Evolutionary conservation across 2,797 vertebrate genomes (phyloP), one percentile per base, ranked within the genome.

Genomic region (Gymnopithys bicolor): DNA sequence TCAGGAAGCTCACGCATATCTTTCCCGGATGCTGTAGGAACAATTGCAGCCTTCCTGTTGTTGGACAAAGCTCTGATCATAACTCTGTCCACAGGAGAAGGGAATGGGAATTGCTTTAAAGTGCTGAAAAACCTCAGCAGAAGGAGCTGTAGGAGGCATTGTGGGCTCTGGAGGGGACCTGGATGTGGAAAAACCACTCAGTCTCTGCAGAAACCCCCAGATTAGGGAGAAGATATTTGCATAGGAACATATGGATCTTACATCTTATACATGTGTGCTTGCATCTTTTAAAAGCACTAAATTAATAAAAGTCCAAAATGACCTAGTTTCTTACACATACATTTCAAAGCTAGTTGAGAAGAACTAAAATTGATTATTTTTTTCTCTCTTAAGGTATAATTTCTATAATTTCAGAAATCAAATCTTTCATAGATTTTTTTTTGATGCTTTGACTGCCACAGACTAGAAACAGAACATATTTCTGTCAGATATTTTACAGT

Each of bases 31-130:
- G 37, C 71, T 89, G 87, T 86, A 86, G 58, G 91, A 94, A 95
- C 93, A 96, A 92, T 94, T 68, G 35, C 74, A 83, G 73, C 87
- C 63, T 95, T 96, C 94, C 91, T 94, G 94, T 91, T 93, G 53
- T 62, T 93, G 85, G 85, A 91, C 87, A 84, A 96, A 96, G 76
- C 39, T 78, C 73, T 75, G 85, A 86, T 80, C 73, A 55, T 87
- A 94, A 62, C 46, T 89, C 73, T 84, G 76, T 94, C 82, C 19
- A 7, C 43, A 58, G 43, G 48, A 84, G 73, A 90, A 93, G 19
- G 28, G 78, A 94, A 93, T 84, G 52, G 53, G 52, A 92, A 76
- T 84, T 76, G 63, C 46, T 95, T 67, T 55, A 30, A 90, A 94
- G 55, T 79, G 33, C 35, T 94, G 84, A 64, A 88, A 84, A 77